Evolutionary conservation across 1,140 invertebrate genomes (phyloP), one percentile per base, ranked within the genome.

Genomic region (Drosophila burlai): DNA sequence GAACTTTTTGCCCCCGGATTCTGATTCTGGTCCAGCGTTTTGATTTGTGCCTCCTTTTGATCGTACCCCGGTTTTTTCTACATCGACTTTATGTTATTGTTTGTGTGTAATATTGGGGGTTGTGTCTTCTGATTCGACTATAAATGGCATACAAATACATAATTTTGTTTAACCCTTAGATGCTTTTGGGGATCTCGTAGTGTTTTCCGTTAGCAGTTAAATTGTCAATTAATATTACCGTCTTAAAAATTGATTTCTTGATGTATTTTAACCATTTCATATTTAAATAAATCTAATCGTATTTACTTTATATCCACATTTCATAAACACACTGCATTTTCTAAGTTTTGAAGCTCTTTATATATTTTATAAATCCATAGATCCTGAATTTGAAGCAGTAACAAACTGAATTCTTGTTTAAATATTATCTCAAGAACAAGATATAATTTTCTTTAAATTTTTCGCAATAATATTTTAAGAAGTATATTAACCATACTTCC

Each of bases 1-100:
- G 52, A 57, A 60, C 65, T 86, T 80, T 52, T 49, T 59, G 67
- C 65, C 38, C 46, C 65, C 15, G 40, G 55, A 76, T 24, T 46
- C 60, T 38, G 58, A 42, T 45, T 79, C 72, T 74, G 59, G 46
- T 69, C 45, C 47, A 71, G 43, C 60, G 62, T 62, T 89, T 84
- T 89, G 84, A 89, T 90, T 90, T 81, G 81, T 90, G 52, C 83
- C 82, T 71, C 36, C 72, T 73, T 73, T 80, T 80, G 76, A 73
- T 79, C 54, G 57, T 66, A 57, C 31, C 45, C 24, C 65, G 38
- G 46, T 62, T 73, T 65, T 69, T 46, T 52, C 29, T 15, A 13
- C 36, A 4, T 26, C 36, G 21, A 40, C 9, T 57, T 55, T 21
- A 46, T 65, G 65, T 68, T 49, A 49, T 43, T 34, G 50, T 57